Percentiles rank a stretch among this genome's conserved stretches.
These are phyloP conservation scores for Carassius gibelio DNA, from an alignment of 2,113 vertebrate genomes.

Conservation along the genomic window DNA sequence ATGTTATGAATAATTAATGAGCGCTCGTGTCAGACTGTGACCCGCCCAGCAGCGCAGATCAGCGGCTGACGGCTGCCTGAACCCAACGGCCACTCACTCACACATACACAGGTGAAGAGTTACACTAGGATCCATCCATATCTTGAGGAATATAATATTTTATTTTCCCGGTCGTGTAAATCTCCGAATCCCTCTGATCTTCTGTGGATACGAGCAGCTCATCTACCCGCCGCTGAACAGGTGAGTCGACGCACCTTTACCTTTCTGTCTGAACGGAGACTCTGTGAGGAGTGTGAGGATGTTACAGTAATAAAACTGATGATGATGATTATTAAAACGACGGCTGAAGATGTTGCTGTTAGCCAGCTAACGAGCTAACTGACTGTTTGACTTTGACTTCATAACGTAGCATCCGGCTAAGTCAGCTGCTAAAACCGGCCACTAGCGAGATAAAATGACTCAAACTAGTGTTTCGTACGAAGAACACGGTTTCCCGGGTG, in stretches of 20 bases:
- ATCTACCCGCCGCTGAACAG: constrained; percentile 26
- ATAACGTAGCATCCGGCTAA: constrained; percentile 33
- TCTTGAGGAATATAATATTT: constrained; percentile 23
- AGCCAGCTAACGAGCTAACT: constrained; percentile 36
- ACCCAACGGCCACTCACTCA: constrained; percentile 51
- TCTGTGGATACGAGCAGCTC: not conserved
- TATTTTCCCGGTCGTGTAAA: not conserved
- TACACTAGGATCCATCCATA: constrained; percentile 30
- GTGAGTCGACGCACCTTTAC: constrained; percentile 36
- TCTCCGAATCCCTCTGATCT: not conserved
- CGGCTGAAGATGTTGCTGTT: constrained; percentile 10
- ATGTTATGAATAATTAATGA: constrained; percentile 38
- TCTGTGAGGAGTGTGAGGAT: not conserved
- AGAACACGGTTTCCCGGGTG: no score
- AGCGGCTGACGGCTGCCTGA: constrained; percentile 76
- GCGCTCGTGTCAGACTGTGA: not conserved
- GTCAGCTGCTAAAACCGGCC: not conserved
- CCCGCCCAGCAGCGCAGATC: constrained; percentile 59
- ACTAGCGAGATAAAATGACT: not conserved
- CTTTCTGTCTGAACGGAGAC: not conserved
- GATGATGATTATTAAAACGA: not conserved
- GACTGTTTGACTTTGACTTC: constrained; percentile 29
- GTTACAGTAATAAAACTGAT: no score
- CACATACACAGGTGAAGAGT: constrained; percentile 50
- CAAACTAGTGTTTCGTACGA: not conserved